A percentile compares a stretch with the other conserved stretches of the same genome.
Conservation (phyloP, 2,113 vertebrate species). For the Eonycteris spelaea region DNA sequence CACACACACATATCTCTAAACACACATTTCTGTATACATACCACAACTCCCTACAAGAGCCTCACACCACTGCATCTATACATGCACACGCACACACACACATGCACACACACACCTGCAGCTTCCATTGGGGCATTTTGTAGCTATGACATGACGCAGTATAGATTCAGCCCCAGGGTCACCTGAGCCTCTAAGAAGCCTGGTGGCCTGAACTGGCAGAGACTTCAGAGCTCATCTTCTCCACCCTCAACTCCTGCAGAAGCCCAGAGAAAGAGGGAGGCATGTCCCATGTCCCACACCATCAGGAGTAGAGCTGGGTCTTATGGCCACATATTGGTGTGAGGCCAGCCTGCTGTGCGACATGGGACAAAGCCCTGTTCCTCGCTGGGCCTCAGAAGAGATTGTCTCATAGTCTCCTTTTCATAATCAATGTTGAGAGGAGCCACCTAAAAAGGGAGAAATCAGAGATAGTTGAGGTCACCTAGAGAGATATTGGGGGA, state of each 20-base stretch:
- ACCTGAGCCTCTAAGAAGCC: not conserved
- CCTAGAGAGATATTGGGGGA: not conserved
- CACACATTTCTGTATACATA: not conserved
- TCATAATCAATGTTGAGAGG: not conserved
- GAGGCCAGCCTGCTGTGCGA: not conserved
- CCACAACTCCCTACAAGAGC: not conserved
- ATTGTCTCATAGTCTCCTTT: not conserved
- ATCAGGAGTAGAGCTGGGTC: not conserved
- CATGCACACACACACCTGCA: not conserved
- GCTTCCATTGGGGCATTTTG: not conserved
- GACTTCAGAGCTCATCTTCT: not conserved
- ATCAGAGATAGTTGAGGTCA: not conserved
- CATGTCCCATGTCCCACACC: accelerated
- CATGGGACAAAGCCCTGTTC: not conserved
- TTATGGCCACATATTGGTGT: accelerated
- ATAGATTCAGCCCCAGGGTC: not conserved
- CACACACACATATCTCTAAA: not conserved
- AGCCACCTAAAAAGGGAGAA: not conserved
- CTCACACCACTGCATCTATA: not conserved
- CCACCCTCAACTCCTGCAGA: not conserved
- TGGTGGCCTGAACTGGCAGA: not conserved
- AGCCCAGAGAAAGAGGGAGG: not conserved
- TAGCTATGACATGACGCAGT: not conserved
- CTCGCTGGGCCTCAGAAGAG: not conserved
- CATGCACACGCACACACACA: too few species aligned